Conservation (phyloP, 1,140 invertebrate genomes). For the Lordiphosa stackelbergi region DNA sequence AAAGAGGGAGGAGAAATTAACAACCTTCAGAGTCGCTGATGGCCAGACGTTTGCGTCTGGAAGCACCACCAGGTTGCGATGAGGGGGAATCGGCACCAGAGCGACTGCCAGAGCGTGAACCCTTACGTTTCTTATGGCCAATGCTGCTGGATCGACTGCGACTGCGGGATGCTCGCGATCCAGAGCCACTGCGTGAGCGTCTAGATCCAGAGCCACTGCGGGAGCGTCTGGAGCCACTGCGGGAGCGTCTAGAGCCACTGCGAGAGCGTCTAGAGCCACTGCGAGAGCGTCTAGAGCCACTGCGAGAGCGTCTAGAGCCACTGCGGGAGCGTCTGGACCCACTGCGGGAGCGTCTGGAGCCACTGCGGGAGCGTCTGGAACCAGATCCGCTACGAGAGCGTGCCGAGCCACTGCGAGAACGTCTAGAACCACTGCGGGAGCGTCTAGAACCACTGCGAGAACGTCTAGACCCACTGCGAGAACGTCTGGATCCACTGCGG, state of each 20-base stretch:
- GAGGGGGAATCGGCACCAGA: constrained; percentile 70
- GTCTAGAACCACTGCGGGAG: constrained; percentile 39
- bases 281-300: constrained; percentile 64
- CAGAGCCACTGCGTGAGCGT: constrained; percentile 69
- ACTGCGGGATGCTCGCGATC: constrained; percentile 58
- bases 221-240: constrained; percentile 76
- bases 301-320: constrained; percentile 72
- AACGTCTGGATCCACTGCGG: constrained; percentile 69
- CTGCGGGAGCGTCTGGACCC: constrained; percentile 64
- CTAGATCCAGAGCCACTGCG: constrained; percentile 41
- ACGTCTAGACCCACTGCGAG: constrained; percentile 50
- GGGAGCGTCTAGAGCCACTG: constrained; percentile 21
- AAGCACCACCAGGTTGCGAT: constrained; percentile 1
- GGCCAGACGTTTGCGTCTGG: constrained; percentile 76
- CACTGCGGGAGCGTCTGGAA: constrained; percentile 72
- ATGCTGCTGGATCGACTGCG: constrained; percentile 67
- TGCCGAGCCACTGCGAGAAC: constrained; percentile 67
- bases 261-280: constrained; percentile 76
- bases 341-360: constrained; percentile 70
- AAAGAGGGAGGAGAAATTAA: background rate
- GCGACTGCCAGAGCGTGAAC: constrained; percentile 70
- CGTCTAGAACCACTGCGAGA: constrained; percentile 13
- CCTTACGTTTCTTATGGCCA: constrained; percentile 43
- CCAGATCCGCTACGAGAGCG: constrained; percentile 77
- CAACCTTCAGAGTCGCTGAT: constrained; percentile 80